Evolutionary conservation across 2,888 invertebrate genomes (phyloP).

Genomic region (Serrognathus titanus): DNA sequence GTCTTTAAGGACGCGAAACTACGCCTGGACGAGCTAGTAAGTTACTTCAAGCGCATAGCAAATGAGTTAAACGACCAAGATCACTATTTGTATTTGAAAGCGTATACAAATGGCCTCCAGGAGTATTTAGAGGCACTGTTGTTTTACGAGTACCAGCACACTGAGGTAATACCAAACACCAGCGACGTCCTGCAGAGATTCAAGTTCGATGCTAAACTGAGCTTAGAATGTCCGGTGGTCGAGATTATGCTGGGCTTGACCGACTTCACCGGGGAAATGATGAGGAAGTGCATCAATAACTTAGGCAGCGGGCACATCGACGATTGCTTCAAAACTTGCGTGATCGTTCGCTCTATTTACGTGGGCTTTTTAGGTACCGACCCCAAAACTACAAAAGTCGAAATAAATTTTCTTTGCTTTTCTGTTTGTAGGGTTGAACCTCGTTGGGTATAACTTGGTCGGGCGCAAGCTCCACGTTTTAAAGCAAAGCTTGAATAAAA

Average conservation of each 20-base stretch:
- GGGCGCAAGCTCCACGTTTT: constrained; percentile 68
- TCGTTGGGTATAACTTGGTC: constrained; percentile 59
- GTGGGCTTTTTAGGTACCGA: constrained; percentile 58
- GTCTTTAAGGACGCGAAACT: constrained; percentile 63
- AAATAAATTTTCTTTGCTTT: neutral
- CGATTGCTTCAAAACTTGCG: constrained; percentile 68
- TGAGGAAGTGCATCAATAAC: constrained; percentile 83
- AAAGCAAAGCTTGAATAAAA: constrained; percentile 74
- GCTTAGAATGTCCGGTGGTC: constrained; percentile 45
- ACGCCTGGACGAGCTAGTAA: constrained; percentile 62
- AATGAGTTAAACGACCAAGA: constrained; percentile 70
- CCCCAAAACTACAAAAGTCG: constrained; percentile 5
- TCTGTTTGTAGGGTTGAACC: constrained; percentile 48
- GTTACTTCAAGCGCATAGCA: constrained; percentile 66
- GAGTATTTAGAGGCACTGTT: constrained; percentile 86
- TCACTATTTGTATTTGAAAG: constrained; percentile 63
- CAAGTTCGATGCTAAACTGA: constrained; percentile 4
- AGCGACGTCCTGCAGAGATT: constrained; percentile 6
- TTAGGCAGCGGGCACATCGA: constrained; percentile 72
- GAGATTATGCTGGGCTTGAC: constrained; percentile 76
- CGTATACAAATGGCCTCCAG: constrained; percentile 67
- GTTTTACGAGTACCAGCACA: constrained; percentile 67
- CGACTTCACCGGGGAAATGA: constrained; percentile 86
- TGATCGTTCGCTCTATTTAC: constrained; percentile 66
- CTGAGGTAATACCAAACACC: constrained; percentile 38